A percentile compares a stretch with the other conserved stretches of the same genome.
Evolutionary conservation across 2,888 invertebrate genomes (phyloP).

Genomic region (Stenodema calcarata): DNA sequence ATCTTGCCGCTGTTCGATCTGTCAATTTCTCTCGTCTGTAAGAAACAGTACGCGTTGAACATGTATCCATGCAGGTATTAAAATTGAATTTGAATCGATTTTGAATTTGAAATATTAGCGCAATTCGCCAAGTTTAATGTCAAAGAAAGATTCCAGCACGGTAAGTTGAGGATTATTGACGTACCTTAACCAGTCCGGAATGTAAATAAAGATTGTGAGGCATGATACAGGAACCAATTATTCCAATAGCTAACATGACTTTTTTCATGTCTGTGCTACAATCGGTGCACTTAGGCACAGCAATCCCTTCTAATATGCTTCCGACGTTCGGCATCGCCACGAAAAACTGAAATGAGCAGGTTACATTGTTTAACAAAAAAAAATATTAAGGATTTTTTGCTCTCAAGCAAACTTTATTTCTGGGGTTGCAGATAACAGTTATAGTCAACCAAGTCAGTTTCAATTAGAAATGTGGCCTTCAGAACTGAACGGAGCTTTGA

Average conservation of each 20-base stretch:
- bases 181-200: slow-evolving; percentile 81
- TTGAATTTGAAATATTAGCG: too few species aligned
- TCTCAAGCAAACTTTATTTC: too few species aligned
- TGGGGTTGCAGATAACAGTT: too few species aligned
- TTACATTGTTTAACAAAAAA: too few species aligned
- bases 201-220: slow-evolving; percentile 91
- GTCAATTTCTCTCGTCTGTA: slow-evolving; percentile 78
- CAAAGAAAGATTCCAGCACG: not conserved
- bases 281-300: slow-evolving; percentile 77
- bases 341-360: slow-evolving; percentile 67
- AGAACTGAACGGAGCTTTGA: too few species aligned
- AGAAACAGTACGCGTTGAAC: slow-evolving; percentile 22
- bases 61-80: too few species aligned
- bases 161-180: not conserved
- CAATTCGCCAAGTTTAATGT: too few species aligned
- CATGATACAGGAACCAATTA: slow-evolving; percentile 90
- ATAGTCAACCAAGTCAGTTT: too few species aligned
- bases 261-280: slow-evolving; percentile 69
- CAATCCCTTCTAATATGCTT: slow-evolving; percentile 77
- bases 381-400: too few species aligned
- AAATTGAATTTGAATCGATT: too few species aligned
- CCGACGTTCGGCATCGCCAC: slow-evolving; percentile 74
- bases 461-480: too few species aligned
- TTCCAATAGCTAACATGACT: slow-evolving; percentile 77
- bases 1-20: slow-evolving; percentile 73